phyloP scores from a whole-genome alignment of 2,113 vertebrate species.

The Mandrillus leucophaeus region DNA sequence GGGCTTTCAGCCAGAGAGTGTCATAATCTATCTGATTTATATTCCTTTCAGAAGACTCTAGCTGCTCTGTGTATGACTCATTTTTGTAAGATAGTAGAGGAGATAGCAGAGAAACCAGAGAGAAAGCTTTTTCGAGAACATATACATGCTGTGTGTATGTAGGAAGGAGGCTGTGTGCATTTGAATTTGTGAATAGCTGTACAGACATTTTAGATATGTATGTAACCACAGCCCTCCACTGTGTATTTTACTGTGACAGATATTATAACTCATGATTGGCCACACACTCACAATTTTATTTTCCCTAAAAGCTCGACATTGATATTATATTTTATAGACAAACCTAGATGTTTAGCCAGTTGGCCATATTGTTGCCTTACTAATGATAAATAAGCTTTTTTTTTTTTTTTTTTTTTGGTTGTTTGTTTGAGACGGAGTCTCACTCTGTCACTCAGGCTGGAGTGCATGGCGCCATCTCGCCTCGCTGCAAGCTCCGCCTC shows the following conservation, averaged over 20 bases:
- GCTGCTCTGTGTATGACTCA: not conserved
- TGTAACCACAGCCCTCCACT: not conserved
- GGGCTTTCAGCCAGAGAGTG: not conserved
- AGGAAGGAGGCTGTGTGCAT: not conserved
- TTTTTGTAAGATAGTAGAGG: not conserved
- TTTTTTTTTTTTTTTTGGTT: not conserved
- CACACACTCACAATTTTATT: not conserved
- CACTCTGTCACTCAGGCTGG: too few species aligned
- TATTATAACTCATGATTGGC: not conserved
- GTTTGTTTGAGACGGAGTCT: too few species aligned
- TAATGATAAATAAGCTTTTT: not conserved
- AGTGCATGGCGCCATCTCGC: too few species aligned
- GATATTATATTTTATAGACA: not conserved
- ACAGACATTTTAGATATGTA: not conserved
- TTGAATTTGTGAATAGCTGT: not conserved
- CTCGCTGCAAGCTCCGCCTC: too few species aligned
- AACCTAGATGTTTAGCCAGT: not conserved
- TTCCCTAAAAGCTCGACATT: not conserved
- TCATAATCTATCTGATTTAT: not conserved
- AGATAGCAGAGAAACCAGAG: not conserved
- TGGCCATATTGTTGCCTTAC: not conserved
- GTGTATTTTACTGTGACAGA: not conserved
- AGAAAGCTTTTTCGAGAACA: not conserved
- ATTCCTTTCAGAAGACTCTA: not conserved
- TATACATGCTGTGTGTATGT: not conserved